Evolutionary conservation across 1,140 invertebrate species (phyloP), one percentile per base, ranked within the genome.

Genomic region (Listronotus bonariensis): DNA sequence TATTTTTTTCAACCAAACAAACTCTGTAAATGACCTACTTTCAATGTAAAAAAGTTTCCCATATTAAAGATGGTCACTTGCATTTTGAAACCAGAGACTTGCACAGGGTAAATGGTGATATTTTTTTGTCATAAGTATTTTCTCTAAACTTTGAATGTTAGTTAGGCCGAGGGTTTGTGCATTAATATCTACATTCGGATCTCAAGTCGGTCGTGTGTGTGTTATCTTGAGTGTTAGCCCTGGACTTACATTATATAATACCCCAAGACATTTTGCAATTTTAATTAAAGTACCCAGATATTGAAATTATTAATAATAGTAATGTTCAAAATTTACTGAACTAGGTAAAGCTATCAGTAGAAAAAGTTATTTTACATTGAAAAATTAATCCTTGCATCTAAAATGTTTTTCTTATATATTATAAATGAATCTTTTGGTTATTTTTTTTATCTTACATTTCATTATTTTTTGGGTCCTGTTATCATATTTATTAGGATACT

Each of bases 81-180:
- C 77, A 77, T 76, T 77, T 76, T 72, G 74, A 77, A 73, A 78
- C 76, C 74, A 78, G 76, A 76, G 77, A 79, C 77, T 79, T 79
- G 77, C 77, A 79, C 77, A 79, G 77, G 77, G 77, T 79, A 79
- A 79, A 79, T 77, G 77, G 77, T 79, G 77, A 79, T 79, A 79
- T 77, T 77, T 77, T 78, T 77, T 79, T 79, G 74, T 78, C 75
- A 77, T 78, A 77, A 78, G 74, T 78, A 78, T 78, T 78, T 79
- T 78, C 76, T 78, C 76, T 77, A 76, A 79, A 77, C 72, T 77
- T 77, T 78, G 74, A 77, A 77, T 79, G 77, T 79, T 79, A 78
- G 76, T 69, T 78, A 79, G 74, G 76, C 76, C 75, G 72, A 76
- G 74, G 73, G 77, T 75, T 76, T 71, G 76, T 76, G 76, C 76